Base-by-base conservation (phyloP, 2,888 invertebrate species). In the Seladonia tumulorum region DNA sequence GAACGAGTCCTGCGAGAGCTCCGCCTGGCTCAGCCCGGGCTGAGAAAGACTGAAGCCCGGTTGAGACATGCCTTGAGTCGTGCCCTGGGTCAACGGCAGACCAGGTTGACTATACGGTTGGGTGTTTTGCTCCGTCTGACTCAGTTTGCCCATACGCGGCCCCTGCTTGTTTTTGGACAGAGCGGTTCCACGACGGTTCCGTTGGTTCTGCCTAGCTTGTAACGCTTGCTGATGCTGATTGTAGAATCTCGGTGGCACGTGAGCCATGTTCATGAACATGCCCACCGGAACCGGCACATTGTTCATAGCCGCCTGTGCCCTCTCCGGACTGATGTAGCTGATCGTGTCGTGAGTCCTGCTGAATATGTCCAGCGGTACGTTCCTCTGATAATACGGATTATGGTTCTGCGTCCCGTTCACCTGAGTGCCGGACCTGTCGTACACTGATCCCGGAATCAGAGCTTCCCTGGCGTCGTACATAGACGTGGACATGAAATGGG, bases 381-480 rank as follows among this genome's bases (percentile, higher is more conserved):
- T 95, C 49, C 95, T 91, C 81, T 95, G 95, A 74, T 94, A 95
- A 71, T 95, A 95, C 0, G 95, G 95, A 89, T 95, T 95, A 77
- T 95, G 93, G 60, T 91, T 93, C 49, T 94, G 94, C 3, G 92
- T 91, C 0, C 95, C 95, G 66, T 95, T 95, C 12, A 95, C 91
- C 49, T 95, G 95, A 0, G 91, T 90, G 0, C 94, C 94, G 5
- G 97, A 97, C 82, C 98, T 97, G 95, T 99, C 99, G 95, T 99
- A 99, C 53, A 98, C 97, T 25, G 98, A 98, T 42, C 99, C 99
- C 0, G 99, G 99, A 79, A 99, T 98, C 95, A 99, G 96, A 7
- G 98, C 99, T 95, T 99, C 99, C 90, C 99, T 96, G 25, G 99
- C 99, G 95, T 99, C 99, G 95, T 98, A 99, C 97, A 99, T 99